Evolutionary conservation across 2,797 vertebrate genomes (phyloP).

Genomic region (Spondyliosoma cantharus): DNA sequence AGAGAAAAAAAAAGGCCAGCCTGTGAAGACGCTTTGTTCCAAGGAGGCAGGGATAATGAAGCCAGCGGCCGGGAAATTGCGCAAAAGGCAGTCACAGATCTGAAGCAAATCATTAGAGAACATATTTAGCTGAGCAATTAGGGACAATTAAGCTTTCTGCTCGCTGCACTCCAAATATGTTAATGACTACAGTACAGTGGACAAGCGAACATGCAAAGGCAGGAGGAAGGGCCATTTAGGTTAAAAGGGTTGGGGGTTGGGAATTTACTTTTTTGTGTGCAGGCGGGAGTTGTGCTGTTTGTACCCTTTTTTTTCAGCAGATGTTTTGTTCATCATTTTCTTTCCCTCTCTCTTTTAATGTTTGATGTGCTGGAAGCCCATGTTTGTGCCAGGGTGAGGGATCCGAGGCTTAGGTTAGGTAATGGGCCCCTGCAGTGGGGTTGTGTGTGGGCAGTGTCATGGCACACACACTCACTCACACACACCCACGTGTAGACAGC

Average conservation of each 20-base stretch:
- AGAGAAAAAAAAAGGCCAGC: conserved; percentile 70
- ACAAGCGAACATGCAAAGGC: conserved; percentile 85
- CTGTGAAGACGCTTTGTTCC: conserved; percentile 91
- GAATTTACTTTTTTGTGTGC: conserved; percentile 63
- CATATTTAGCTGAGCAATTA: conserved; percentile 93
- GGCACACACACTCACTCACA: conserved; percentile 13
- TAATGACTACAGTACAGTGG: conserved; percentile 88
- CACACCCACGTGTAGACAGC: conserved; percentile 13
- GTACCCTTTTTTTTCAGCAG: conserved; percentile 56
- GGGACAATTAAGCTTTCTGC: conserved; percentile 95
- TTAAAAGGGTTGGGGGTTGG: conserved; percentile 81
- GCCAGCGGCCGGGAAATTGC: conserved; percentile 89
- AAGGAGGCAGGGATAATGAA: conserved; percentile 89
- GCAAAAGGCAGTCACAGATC: conserved; percentile 90
- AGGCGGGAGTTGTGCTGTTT: conserved; percentile 66
- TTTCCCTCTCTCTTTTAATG: conserved; percentile 66
- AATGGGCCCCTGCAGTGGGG: conserved; percentile 67
- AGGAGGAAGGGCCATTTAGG: conserved; percentile 81
- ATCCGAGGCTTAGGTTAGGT: conserved; percentile 67
- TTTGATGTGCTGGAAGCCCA: conserved; percentile 76
- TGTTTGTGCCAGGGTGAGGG: conserved; percentile 68
- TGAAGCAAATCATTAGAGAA: conserved; percentile 90
- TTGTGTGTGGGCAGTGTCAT: conserved; percentile 63
- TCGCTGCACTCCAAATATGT: conserved; percentile 91
- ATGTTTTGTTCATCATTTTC: conserved; percentile 59